These are phyloP conservation scores for Poecile montanus DNA, from an alignment of 2,797 vertebrate species.

Conservation along the genomic window DNA sequence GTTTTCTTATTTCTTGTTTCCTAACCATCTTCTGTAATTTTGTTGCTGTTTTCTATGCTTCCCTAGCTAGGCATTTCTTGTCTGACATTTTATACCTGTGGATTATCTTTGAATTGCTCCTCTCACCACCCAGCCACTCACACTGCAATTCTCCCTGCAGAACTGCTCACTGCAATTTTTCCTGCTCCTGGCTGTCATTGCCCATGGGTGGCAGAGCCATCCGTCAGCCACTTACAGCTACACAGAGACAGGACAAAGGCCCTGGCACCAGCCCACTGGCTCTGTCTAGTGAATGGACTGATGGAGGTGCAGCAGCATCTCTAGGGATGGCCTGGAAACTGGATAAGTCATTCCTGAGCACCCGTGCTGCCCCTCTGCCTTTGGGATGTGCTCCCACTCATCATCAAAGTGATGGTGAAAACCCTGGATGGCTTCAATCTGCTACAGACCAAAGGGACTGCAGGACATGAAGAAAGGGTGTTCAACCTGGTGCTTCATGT, in stretches of 20 bases:
- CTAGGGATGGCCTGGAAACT: background rate
- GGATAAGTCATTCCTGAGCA: accelerated
- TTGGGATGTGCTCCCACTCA: background rate
- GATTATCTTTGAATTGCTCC: background rate
- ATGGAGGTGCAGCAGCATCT: background rate
- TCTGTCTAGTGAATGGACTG: background rate
- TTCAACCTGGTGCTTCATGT: background rate
- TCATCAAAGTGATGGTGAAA: background rate
- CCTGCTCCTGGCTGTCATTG: background rate
- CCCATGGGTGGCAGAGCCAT: background rate
- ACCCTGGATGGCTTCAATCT: background rate
- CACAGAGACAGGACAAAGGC: background rate
- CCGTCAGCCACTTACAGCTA: accelerated
- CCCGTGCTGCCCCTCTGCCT: background rate
- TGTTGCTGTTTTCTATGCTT: background rate
- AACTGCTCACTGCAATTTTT: background rate
- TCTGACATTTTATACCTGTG: background rate
- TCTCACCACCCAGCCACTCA: background rate
- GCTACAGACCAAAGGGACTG: background rate
- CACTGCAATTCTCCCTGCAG: background rate
- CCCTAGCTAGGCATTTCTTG: background rate
- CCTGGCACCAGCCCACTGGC: background rate
- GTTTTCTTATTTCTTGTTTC: background rate
- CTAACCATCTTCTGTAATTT: background rate
- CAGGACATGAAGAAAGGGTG: background rate